Percentiles rank a stretch among this genome's conserved stretches.
Conservation (phyloP, 1,140 invertebrate species). For the Dysdera silvatica region DNA sequence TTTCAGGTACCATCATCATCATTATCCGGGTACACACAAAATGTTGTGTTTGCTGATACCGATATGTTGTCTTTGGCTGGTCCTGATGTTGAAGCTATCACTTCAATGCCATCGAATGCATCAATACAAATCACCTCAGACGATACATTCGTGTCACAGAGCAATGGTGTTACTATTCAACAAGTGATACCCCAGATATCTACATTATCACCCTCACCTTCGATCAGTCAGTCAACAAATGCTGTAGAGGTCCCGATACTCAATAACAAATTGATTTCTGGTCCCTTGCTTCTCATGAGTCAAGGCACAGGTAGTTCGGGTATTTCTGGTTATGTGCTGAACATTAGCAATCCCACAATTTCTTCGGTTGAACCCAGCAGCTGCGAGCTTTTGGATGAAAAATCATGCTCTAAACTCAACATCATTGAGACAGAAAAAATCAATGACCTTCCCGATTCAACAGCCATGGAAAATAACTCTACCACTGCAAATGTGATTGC, state of each 20-base stretch:
- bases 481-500: constrained; percentile 26
- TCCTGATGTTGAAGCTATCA: background rate
- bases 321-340: constrained; percentile 10
- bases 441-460: too few species aligned
- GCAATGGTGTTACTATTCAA: background rate
- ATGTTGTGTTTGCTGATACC: constrained; percentile 15
- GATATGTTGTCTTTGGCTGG: constrained; percentile 14
- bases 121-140: background rate
- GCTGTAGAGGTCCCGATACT: constrained; percentile 20
- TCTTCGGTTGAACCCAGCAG: background rate
- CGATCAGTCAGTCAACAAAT: background rate
- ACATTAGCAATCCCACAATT: constrained; percentile 9
- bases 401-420: too few species aligned
- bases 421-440: constrained; percentile 3
- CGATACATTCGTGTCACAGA: constrained; percentile 10
- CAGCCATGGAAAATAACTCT: constrained; percentile 18
- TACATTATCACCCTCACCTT: too few species aligned
- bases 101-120: background rate
- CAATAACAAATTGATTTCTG: constrained; percentile 17
- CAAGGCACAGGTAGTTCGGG: constrained; percentile 1
- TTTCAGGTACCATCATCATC: constrained; percentile 15
- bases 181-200: constrained; percentile 13
- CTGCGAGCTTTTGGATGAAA: background rate
- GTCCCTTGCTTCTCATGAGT: constrained; percentile 14
- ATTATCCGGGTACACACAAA: constrained; percentile 9